A percentile compares a stretch with the other conserved stretches of the same genome.
Conservation (phyloP, 2,113 vertebrate species). For the Hypomesus transpacificus region DNA sequence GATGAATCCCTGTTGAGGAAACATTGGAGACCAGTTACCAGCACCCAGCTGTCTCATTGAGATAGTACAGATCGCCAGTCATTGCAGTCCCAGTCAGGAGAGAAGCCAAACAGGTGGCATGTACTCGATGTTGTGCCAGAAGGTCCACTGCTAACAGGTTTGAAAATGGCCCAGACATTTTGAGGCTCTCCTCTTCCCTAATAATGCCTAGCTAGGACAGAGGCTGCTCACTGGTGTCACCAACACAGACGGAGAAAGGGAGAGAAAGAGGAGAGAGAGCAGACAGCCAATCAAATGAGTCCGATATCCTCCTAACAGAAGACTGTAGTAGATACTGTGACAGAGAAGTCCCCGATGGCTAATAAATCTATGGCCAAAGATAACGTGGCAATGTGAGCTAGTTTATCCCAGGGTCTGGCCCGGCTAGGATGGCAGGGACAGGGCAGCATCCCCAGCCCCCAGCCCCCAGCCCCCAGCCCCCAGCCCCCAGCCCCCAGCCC, state of each 20-base stretch:
- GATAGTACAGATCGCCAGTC: constrained; percentile 57
- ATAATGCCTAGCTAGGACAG: constrained; percentile 63
- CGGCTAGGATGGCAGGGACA: constrained; percentile 39
- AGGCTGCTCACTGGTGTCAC: constrained; percentile 32
- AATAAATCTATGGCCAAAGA: constrained; percentile 64
- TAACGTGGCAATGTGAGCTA: constrained; percentile 53
- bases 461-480: no score
- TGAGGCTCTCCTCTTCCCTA: constrained; percentile 54
- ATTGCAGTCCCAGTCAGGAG: constrained; percentile 53
- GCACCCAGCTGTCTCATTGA: constrained; percentile 66
- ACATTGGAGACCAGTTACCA: constrained; percentile 67
- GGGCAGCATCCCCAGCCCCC: constrained; percentile 32
- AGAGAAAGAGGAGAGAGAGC: background rate
- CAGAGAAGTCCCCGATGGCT: constrained; percentile 65
- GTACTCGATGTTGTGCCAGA: constrained; percentile 43
- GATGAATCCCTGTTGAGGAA: constrained; percentile 70
- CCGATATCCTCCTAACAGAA: constrained; percentile 48
- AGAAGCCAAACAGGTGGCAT: constrained; percentile 57
- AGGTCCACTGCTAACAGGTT: constrained; percentile 54
- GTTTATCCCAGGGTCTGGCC: constrained; percentile 62
- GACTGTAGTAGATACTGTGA: constrained; percentile 50
- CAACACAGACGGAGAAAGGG: constrained; percentile 18
- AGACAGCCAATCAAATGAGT: constrained; percentile 1
- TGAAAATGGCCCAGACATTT: constrained; percentile 59
- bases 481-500: no score